A percentile compares a stretch with the other conserved stretches of the same genome.
These are phyloP conservation scores for Diachasma alloeum DNA, from an alignment of 1,140 invertebrate genomes.

Conservation along the genomic window DNA sequence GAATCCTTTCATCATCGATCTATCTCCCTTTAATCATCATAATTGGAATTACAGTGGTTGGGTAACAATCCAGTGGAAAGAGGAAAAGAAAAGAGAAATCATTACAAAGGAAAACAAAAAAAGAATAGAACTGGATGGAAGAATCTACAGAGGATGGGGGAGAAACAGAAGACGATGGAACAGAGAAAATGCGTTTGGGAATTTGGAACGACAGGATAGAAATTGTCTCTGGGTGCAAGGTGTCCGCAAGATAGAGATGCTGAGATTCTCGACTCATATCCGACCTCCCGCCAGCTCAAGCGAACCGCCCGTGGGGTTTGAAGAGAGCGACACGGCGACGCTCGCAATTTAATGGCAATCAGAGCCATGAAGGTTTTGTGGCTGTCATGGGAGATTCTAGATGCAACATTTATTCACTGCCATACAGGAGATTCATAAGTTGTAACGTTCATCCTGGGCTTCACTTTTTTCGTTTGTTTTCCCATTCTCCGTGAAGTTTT, in stretches of 20 bases:
- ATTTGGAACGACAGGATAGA: slow-evolving; percentile 21
- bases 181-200: slow-evolving; percentile 15
- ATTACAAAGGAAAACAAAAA: slow-evolving; percentile 8
- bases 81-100: neutral
- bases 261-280: slow-evolving; percentile 22
- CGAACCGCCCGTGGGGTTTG: slow-evolving; percentile 34
- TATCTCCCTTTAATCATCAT: neutral
- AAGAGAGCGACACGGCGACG: slow-evolving; percentile 45
- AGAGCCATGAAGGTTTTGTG: slow-evolving; percentile 52
- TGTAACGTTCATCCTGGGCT: slow-evolving; percentile 26
- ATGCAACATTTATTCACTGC: slow-evolving; percentile 51
- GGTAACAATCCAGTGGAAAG: neutral
- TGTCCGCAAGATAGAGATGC: slow-evolving; percentile 25
- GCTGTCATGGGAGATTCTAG: slow-evolving; percentile 42
- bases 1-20: neutral
- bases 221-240: slow-evolving; percentile 31
- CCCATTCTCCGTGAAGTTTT: neutral
- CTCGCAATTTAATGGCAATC: slow-evolving; percentile 57
- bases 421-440: slow-evolving; percentile 53
- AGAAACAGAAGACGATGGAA: slow-evolving; percentile 2
- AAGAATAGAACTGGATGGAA: neutral
- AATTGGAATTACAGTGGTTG: slow-evolving; percentile 15
- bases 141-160: neutral
- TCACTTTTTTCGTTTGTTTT: neutral
- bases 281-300: slow-evolving; percentile 10